Evolutionary conservation across 2,888 invertebrate species (phyloP).

Genomic region (Xylota segnis): DNA sequence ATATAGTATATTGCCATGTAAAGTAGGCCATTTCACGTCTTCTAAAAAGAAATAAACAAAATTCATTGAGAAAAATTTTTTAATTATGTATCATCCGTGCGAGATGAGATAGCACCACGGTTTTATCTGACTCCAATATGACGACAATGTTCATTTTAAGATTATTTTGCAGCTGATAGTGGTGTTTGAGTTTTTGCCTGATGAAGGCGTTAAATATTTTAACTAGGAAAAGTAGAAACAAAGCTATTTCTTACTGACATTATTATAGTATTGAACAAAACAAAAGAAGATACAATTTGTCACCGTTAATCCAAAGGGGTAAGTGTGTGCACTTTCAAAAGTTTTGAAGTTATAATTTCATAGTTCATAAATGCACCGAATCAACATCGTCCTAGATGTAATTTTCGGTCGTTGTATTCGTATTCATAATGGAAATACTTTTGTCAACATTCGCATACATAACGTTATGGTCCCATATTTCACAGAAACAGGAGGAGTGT

Average conservation of each 20-base stretch:
- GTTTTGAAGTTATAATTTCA: no score
- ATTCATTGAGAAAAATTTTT: conserved; percentile 1
- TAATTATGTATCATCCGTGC: conserved; percentile 12
- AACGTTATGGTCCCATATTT: no score
- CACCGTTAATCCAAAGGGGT: no score
- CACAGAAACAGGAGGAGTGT: no score
- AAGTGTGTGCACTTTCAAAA: no score
- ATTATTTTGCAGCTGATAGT: conserved; percentile 12
- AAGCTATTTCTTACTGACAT: no score
- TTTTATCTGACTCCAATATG: conserved; percentile 35
- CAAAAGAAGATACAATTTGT: no score
- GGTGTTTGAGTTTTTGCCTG: conserved; percentile 2
- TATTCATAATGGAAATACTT: no score
- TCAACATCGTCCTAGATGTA: no score
- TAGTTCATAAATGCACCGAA: no score
- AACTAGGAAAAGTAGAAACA: background rate
- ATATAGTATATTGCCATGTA: background rate
- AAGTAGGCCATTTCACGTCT: conserved; percentile 16
- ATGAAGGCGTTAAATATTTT: background rate
- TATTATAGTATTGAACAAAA: background rate
- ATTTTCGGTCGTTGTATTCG: no score
- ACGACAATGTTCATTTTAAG: conserved; percentile 9
- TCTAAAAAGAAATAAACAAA: background rate
- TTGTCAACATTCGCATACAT: no score
- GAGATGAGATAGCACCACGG: conserved; percentile 54